Base-by-base conservation (phyloP, 2,113 vertebrate genomes). In the Corythaixoides concolor region DNA sequence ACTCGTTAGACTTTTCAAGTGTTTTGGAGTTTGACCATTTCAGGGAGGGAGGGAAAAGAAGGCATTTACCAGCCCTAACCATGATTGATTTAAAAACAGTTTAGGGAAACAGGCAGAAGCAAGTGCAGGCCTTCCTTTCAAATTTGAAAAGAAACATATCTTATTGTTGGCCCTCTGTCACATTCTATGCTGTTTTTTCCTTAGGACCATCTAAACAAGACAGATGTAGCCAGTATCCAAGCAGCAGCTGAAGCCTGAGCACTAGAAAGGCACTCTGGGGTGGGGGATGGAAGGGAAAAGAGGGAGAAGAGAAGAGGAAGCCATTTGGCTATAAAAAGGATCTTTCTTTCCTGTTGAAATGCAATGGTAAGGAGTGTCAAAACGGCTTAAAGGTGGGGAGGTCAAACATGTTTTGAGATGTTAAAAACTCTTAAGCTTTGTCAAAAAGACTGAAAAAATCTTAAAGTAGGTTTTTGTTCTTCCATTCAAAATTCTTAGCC, bases 321-420 rank as follows among this genome's bases (percentile, higher is more conserved):
- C 96, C 97, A 97, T 97, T 97, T 97, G 96, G 96, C 97, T 97
- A 96, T 97, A 97, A 97, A 97, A 97, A 96, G 96, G 95, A 96
- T 95, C 92, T 97, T 95, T 97, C 96, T 97, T 97, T 97, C 96
- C 96, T 97, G 96, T 96, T 96, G 95, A 97, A 97, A 97, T 91
- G 94, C 96, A 97, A 91, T 94, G 95, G 95, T 62, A 87, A 96
- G 92, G 97, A 94, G 93, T 93, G 96, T 95, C 96, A 94, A 94
- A 97, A 97, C 93, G 94, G 96, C 97, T 97, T 95, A 94, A 87
- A 91, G 95, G 95, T 94, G 87, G 84, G 92, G 91, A 97, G 97
- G 95, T 96, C 95, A 96, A 93, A 95, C 86, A 82, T 70, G 97
- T 95, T 97, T 96, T 95, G 92, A 97, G 89, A 95, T 92, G 95